Evolutionary conservation across 2,797 vertebrate genomes (phyloP).

Genomic region (Sarcophilus harrisii): DNA sequence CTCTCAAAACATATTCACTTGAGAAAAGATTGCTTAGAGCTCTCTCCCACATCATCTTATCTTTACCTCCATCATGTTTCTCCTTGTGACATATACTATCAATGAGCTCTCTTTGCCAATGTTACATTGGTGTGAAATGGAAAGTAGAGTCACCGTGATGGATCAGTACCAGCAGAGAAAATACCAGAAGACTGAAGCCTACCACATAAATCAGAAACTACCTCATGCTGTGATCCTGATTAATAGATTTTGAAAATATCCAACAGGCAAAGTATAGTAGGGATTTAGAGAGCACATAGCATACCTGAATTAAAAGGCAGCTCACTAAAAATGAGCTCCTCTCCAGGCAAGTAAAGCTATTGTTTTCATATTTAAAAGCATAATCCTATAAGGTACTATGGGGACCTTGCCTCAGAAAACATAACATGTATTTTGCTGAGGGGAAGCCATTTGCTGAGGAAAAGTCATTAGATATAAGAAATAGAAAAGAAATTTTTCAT

Average conservation of each 20-base stretch:
- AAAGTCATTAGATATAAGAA: neutral
- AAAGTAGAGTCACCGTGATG: slow-evolving; percentile 69
- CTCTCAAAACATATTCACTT: neutral
- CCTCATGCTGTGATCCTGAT: slow-evolving; percentile 79
- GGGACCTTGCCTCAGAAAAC: neutral
- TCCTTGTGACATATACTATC: slow-evolving; percentile 44
- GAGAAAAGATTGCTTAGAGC: slow-evolving; percentile 40
- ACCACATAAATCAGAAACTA: slow-evolving; percentile 81
- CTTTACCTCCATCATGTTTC: neutral
- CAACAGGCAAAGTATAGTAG: slow-evolving; percentile 73
- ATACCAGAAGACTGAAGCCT: slow-evolving; percentile 76
- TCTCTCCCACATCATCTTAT: slow-evolving; percentile 11
- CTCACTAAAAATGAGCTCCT: slow-evolving; percentile 67
- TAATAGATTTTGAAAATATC: slow-evolving; percentile 80
- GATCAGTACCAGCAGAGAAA: slow-evolving; percentile 78
- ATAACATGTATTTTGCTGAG: neutral
- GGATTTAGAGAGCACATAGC: slow-evolving; percentile 66
- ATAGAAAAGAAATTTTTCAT: slow-evolving; percentile 26
- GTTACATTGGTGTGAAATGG: slow-evolving; percentile 62
- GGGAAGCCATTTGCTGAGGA: slow-evolving; percentile 11
- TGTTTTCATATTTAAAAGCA: slow-evolving; percentile 53
- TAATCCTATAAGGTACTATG: neutral
- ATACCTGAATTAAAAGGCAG: slow-evolving; percentile 77
- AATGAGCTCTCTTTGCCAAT: slow-evolving; percentile 49
- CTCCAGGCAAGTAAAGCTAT: slow-evolving; percentile 22